Percentiles rank a stretch among this genome's conserved stretches.
Conservation (phyloP, 1,140 invertebrate genomes). For the Drosophila sproati region DNA sequence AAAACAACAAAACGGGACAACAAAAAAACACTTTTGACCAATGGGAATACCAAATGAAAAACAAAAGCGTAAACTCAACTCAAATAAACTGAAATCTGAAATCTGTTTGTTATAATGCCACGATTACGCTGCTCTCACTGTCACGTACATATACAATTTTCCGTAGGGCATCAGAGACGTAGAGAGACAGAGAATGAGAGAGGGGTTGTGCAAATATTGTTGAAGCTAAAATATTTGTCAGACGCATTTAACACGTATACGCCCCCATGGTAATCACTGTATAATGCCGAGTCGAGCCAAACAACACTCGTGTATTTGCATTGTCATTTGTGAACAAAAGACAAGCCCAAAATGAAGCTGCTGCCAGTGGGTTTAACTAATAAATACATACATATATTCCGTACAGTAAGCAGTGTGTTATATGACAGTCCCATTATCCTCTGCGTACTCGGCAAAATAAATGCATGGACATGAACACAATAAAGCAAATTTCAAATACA, state of each 20-base stretch:
- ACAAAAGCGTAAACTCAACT: constrained; percentile 59
- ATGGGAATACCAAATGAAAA: constrained; percentile 73
- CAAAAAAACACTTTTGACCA: constrained; percentile 46
- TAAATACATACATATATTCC: constrained; percentile 56
- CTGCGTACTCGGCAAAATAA: constrained; percentile 15
- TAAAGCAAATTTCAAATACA: constrained; percentile 50
- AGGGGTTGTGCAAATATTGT: constrained; percentile 64
- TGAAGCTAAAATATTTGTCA: constrained; percentile 69
- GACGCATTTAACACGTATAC: constrained; percentile 78
- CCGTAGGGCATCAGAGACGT: constrained; percentile 8
- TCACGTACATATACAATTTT: constrained; percentile 62
- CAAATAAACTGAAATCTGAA: constrained; percentile 46
- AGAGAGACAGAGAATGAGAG: constrained; percentile 4
- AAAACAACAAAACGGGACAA: constrained; percentile 14
- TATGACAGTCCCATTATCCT: constrained; percentile 45
- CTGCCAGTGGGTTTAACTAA: constrained; percentile 73
- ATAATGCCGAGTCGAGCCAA: constrained; percentile 62
- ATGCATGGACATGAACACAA: constrained; percentile 26
- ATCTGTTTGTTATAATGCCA: constrained; percentile 62
- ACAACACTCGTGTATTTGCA: constrained; percentile 70
- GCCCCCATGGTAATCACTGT: constrained; percentile 79
- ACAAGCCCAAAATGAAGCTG: constrained; percentile 53
- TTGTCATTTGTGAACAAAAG: constrained; percentile 79
- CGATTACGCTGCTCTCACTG: constrained; percentile 59
- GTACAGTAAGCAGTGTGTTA: constrained; percentile 6